phyloP scores from a whole-genome alignment of 2,888 invertebrate genomes.

The Himalopsyche japonica region DNA sequence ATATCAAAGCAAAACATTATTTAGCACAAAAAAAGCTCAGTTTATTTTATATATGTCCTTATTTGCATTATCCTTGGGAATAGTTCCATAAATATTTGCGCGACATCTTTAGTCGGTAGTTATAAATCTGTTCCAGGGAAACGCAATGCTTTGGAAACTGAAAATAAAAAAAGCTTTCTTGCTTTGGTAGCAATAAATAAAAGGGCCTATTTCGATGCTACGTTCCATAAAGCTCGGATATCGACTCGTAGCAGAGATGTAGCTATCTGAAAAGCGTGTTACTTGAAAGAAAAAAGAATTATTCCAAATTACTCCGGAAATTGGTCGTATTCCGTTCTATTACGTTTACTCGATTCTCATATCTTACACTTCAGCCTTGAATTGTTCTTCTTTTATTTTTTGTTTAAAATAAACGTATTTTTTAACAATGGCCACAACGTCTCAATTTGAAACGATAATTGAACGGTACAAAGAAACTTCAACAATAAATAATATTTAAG shows the following conservation, averaged over 20 bases:
- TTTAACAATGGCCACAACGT: neutral
- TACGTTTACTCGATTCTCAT: neutral
- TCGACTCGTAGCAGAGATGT: neutral
- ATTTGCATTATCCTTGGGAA: neutral
- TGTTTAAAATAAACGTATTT: neutral
- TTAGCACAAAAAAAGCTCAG: neutral
- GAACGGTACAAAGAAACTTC: neutral
- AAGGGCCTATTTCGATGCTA: neutral
- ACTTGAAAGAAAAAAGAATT: neutral
- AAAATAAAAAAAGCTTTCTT: neutral
- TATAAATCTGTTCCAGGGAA: neutral
- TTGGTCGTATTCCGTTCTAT: neutral
- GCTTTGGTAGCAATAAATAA: neutral
- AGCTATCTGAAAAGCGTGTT: neutral
- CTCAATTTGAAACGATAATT: neutral
- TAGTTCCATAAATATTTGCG: neutral
- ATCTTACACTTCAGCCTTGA: neutral
- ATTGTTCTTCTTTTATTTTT: neutral
- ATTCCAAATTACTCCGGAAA: neutral
- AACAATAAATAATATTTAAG: too few species aligned
- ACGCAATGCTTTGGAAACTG: neutral
- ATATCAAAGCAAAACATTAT: too few species aligned
- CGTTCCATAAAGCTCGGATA: neutral
- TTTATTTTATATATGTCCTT: neutral
- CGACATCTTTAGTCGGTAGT: slow-evolving; percentile 1